A percentile compares a stretch with the other conserved stretches of the same genome.
phyloP scores from a whole-genome alignment of 2,888 invertebrate species.

The Exocentrus adspersus region DNA sequence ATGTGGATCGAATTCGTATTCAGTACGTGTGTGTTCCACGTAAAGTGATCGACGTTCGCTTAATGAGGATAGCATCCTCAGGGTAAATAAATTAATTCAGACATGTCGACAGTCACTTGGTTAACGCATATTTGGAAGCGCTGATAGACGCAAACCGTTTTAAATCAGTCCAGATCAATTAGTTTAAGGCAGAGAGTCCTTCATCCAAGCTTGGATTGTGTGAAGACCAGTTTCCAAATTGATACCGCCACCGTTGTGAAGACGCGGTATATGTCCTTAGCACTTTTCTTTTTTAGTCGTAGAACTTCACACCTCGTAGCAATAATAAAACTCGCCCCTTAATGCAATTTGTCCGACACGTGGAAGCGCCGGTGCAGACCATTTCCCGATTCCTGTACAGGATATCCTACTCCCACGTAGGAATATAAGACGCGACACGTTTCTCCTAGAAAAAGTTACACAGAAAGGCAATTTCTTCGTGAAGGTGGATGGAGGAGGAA shows the following conservation, averaged over 20 bases:
- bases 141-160: background rate
- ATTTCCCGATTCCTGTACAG: background rate
- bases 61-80: conserved; percentile 4
- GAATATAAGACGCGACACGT: background rate
- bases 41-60: conserved; percentile 1
- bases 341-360: background rate
- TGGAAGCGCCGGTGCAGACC: background rate
- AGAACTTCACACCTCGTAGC: too few relatives aligned
- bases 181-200: too few relatives aligned
- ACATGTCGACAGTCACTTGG: background rate
- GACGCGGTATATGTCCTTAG: too few relatives aligned
- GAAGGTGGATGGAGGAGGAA: background rate
- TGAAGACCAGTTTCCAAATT: too few relatives aligned
- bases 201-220: too few relatives aligned
- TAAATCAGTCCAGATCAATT: too few relatives aligned
- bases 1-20: background rate
- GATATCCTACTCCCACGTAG: background rate
- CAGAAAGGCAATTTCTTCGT: background rate
- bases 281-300: too few relatives aligned
- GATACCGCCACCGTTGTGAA: too few relatives aligned
- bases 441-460: background rate
- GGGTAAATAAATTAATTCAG: conserved; percentile 3
- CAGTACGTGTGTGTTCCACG: background rate
- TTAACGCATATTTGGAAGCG: background rate
- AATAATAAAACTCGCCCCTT: background rate